Conservation (phyloP, 2,113 vertebrate species). For the Turnix velox region DNA sequence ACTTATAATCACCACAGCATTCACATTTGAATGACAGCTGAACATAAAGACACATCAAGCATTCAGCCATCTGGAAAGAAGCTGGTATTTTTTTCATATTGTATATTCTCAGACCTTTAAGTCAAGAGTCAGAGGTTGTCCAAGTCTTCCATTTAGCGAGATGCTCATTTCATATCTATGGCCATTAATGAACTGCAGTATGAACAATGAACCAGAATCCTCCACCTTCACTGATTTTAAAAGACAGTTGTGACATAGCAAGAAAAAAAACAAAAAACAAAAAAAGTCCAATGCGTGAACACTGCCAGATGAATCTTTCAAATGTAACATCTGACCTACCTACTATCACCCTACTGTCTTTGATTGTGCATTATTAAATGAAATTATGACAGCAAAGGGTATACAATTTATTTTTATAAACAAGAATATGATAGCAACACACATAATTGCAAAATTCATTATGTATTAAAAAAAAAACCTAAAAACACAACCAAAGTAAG, state of each 20-base stretch:
- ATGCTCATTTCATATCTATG: slow-evolving; percentile 71
- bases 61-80: slow-evolving; percentile 76
- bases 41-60: slow-evolving; percentile 76
- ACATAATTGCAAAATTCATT: background rate
- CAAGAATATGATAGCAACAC: background rate
- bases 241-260: slow-evolving; percentile 41
- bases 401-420: background rate
- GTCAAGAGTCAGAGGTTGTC: slow-evolving; percentile 74
- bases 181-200: slow-evolving; percentile 52
- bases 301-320: background rate
- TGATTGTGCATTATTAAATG: background rate
- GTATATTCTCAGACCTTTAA: slow-evolving; percentile 74
- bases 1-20: slow-evolving; percentile 74
- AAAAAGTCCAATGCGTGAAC: background rate
- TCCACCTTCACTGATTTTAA: slow-evolving; percentile 33
- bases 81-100: slow-evolving; percentile 66
- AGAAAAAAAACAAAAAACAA: too few species aligned
- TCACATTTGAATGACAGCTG: slow-evolving; percentile 75
- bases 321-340: background rate
- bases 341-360: background rate
- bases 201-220: slow-evolving; percentile 49
- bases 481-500: background rate
- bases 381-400: background rate
- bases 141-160: slow-evolving; percentile 72
- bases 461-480: background rate